Evolutionary conservation across 2,888 invertebrate genomes (phyloP).

Genomic region (Baccha elongata): DNA sequence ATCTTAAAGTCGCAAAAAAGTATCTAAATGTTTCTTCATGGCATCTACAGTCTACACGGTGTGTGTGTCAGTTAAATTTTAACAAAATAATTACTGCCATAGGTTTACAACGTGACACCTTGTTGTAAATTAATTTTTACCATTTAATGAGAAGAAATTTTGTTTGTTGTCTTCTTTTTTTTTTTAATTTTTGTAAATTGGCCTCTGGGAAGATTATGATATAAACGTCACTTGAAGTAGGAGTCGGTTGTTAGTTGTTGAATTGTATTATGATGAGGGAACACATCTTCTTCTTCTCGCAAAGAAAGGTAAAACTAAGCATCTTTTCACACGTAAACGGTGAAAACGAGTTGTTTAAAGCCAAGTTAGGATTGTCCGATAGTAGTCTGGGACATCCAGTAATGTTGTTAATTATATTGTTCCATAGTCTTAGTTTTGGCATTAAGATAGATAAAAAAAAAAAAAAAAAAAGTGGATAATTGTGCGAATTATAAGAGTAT

Average conservation of each 20-base stretch:
- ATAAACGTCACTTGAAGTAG: conserved; percentile 44
- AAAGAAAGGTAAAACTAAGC: conserved; percentile 38
- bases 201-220: conserved; percentile 53
- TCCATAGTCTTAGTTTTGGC: conserved; percentile 45
- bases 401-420: conserved; percentile 66
- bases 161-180: neutral
- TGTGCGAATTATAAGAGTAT: conserved; percentile 47
- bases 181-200: conserved; percentile 28
- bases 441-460: too few species aligned
- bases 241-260: conserved; percentile 13
- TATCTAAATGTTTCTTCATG: conserved; percentile 18
- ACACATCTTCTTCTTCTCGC: neutral
- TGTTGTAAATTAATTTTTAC: conserved; percentile 67
- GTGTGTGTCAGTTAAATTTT: conserved; percentile 40
- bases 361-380: conserved; percentile 28
- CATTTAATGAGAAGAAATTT: conserved; percentile 66
- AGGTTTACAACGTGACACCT: conserved; percentile 64
- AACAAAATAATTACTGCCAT: conserved; percentile 69
- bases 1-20: conserved; percentile 32
- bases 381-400: conserved; percentile 33
- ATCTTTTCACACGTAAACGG: conserved; percentile 28
- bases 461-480: conserved; percentile 48
- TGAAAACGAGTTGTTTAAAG: conserved; percentile 44
- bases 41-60: neutral
- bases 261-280: conserved; percentile 10